Base-by-base conservation (phyloP, 1,140 invertebrate genomes). In the Heliothis subflexa region DNA sequence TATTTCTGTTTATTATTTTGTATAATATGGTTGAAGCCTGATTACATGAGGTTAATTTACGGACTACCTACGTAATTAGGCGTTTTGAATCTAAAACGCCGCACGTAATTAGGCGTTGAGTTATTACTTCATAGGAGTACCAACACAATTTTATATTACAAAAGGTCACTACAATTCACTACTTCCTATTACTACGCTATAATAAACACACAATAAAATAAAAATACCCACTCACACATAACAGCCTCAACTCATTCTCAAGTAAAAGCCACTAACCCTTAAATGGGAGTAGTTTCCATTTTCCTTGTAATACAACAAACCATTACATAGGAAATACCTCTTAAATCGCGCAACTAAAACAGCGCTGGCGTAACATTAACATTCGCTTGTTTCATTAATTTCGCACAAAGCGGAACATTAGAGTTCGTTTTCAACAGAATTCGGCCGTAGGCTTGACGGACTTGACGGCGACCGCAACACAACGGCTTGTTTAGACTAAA, bases 401-500 rank as follows among this genome's bases (percentile, higher is more conserved):
- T 85, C 80, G 54, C 81, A 87, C 86, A 90, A 86, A 90, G 85
- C 80, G 82, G 80, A 81, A 84, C 86, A 87, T 86, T 85, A 85
- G 82, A 84, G 79, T 72, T 80, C 82, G 84, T 84, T 86, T 79
- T 81, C 72, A 86, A 86, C 85, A 83, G 85, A 87, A 91, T 88
- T 86, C 84, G 81, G 85, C 88, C 84, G 78, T 83, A 79, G 80
- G 86, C 87, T 86, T n/a, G 88, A 87, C 87, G 85, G 83, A 89
- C 81, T 83, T 82, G 77, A 70, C 79, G 80, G 78, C 87, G 87
- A 86, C 88, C 90, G 83, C 84, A 84, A 82, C 64, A 55, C 84
- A 83, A 82, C 64, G 47, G 77, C 76, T 81, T 86, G 83, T 84
- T 86, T 81, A 83, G 81, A 79, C 80, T 40, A 45, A 64, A 64